Conservation (phyloP, 2,113 vertebrate genomes). For the Ammospiza nelsoni region DNA sequence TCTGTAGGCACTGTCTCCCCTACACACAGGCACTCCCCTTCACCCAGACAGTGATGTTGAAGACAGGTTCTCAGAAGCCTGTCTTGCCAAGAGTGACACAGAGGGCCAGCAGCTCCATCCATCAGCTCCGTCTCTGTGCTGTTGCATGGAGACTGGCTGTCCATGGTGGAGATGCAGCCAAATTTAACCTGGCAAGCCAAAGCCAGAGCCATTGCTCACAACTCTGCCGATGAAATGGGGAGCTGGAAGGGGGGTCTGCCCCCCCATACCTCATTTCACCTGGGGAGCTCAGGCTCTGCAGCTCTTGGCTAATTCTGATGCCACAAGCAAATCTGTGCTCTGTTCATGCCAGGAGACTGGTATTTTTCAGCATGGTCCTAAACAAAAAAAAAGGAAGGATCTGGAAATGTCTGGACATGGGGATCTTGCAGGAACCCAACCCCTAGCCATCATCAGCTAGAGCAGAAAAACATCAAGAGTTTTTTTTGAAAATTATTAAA, state of each 20-base stretch:
- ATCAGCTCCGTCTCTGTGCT: background rate
- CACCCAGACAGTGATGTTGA: background rate
- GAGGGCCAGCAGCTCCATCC: background rate
- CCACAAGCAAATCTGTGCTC: background rate
- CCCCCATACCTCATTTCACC: rapidly evolving
- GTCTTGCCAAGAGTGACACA: background rate
- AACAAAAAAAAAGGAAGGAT: background rate
- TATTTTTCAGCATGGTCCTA: background rate
- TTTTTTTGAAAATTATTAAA: background rate
- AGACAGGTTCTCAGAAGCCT: background rate
- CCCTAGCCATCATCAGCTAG: background rate
- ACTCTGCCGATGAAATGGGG: rapidly evolving
- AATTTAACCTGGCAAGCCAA: background rate
- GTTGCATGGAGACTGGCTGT: rapidly evolving
- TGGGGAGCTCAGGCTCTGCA: background rate
- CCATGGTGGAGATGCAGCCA: background rate
- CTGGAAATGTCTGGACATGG: background rate
- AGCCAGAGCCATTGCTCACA: background rate
- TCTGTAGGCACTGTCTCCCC: background rate
- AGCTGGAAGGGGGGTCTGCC: rapidly evolving
- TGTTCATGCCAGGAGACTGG: background rate
- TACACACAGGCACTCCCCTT: background rate
- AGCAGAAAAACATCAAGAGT: background rate
- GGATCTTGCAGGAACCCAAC: background rate
- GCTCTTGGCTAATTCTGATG: rapidly evolving